A percentile compares a stretch with the other conserved stretches of the same genome.
Evolutionary conservation across 2,113 vertebrate species (phyloP).

Genomic region (Sminthopsis crassicaudata): DNA sequence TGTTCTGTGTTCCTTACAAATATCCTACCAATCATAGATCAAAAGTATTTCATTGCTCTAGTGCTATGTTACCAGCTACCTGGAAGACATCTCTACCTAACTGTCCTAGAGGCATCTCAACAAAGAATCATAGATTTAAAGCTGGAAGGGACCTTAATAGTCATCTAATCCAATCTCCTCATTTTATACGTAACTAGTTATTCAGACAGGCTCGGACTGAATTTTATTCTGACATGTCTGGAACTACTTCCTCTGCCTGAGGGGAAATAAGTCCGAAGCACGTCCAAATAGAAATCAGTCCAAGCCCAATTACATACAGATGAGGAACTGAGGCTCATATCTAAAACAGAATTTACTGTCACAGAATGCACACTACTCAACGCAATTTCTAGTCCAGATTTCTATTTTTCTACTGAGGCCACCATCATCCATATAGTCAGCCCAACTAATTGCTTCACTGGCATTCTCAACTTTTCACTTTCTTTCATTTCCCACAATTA

Average conservation of each 20-base stretch:
- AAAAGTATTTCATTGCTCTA: background rate
- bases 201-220: background rate
- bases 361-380: background rate
- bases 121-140: background rate
- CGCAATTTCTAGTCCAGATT: background rate
- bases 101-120: background rate
- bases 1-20: background rate
- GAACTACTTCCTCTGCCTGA: background rate
- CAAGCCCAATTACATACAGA: conserved; percentile 2
- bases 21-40: background rate
- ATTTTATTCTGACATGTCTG: background rate
- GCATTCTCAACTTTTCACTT: background rate
- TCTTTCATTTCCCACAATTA: background rate
- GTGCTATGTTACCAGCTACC: background rate
- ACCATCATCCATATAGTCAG: background rate
- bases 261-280: background rate
- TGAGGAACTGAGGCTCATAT: background rate
- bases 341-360: background rate
- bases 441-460: background rate
- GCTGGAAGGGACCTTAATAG: background rate
- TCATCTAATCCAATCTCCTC: background rate
- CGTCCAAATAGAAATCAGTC: background rate
- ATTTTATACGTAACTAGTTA: background rate
- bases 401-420: background rate
- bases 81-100: background rate